Base-by-base conservation (phyloP, 1,140 invertebrate genomes). In the Marisa cornuarietis region DNA sequence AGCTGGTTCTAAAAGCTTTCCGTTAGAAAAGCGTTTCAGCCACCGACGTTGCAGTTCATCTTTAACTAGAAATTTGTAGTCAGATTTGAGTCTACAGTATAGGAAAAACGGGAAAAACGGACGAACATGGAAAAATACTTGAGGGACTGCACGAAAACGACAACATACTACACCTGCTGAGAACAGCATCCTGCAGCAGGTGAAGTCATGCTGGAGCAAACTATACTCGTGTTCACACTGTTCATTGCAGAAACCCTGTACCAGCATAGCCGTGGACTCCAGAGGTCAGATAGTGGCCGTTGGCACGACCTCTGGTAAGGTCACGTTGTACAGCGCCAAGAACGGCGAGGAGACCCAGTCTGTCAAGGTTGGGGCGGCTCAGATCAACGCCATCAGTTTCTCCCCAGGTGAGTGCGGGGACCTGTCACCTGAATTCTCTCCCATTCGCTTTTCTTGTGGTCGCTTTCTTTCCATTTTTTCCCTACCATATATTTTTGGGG, bases 261-360 rank as follows among this genome's bases (percentile, higher is more conserved):
- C 95, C 65, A 96, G 95, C 0, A 92, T 97, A 71, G 94, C 94
- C 20, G 83, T 86, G 24, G 85, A 89, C 75, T 77, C 82, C 0
- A 81, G 73, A 14, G 89, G 88, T 54, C 62, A 79, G 1, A 79
- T 86, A 14, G 54, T 90, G n/a, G 87, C 85, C 16, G 79, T 89
- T 14, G 89, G 89, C 5, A 89, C 96, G 83, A 95, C 95, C 0
- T 95, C 96, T 86, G 97, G 97, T 3, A 95, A 96, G 89, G 92
- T 98, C 72, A 92, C 96, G 26, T 94, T 97, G 16, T 91, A 97
- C 22, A 96, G 96, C 85, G 94, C 95, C 14, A 94, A 96, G 82
- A 95, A 94, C 68, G 96, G 96, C 6, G 93, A 94, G 10, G 94
- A 95, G 24, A 94, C 96, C 4, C 94, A 95, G 13, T 96, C 96